Evolutionary conservation across 2,797 vertebrate genomes (phyloP).

Genomic region (Acipenser oxyrinchus): DNA sequence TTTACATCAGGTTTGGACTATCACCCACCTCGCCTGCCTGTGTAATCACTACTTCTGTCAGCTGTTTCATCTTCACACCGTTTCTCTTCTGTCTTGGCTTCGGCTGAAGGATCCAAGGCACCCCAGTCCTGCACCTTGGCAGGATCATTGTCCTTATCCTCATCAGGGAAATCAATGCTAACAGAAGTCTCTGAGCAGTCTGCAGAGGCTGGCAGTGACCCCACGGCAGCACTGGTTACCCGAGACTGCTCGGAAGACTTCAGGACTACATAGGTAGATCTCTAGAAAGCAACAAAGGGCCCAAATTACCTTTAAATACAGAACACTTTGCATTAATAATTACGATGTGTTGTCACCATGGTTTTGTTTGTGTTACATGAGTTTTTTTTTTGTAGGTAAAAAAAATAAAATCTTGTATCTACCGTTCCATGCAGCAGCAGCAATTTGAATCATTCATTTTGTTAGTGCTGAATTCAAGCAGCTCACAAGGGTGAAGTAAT

Average conservation of each 20-base stretch:
- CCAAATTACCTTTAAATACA: background rate
- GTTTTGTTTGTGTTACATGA: no score
- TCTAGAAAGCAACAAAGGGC: background rate
- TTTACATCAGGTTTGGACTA: conserved; percentile 70
- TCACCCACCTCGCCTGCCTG: conserved; percentile 65
- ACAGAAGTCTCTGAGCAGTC: conserved; percentile 24
- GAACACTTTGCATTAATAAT: no score
- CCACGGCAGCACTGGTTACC: conserved; percentile 21
- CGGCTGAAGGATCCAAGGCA: conserved; percentile 39
- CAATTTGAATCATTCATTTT: no score
- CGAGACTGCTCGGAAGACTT: background rate
- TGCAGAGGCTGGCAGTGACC: conserved; percentile 18
- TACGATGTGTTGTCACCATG: no score
- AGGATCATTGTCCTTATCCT: conserved; percentile 26
- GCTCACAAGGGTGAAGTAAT: no score
- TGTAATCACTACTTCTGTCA: conserved; percentile 59
- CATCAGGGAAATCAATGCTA: conserved; percentile 12
- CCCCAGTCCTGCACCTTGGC: conserved; percentile 46
- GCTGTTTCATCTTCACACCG: conserved; percentile 46
- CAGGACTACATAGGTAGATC: background rate
- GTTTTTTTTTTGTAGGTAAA: no score
- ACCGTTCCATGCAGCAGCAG: no score
- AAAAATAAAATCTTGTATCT: no score
- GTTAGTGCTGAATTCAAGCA: no score
- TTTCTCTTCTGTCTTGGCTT: conserved; percentile 21